A percentile compares a stretch with the other conserved stretches of the same genome.
Evolutionary conservation across 2,888 invertebrate genomes (phyloP).

Genomic region (Scelioninae gen. 2): DNA sequence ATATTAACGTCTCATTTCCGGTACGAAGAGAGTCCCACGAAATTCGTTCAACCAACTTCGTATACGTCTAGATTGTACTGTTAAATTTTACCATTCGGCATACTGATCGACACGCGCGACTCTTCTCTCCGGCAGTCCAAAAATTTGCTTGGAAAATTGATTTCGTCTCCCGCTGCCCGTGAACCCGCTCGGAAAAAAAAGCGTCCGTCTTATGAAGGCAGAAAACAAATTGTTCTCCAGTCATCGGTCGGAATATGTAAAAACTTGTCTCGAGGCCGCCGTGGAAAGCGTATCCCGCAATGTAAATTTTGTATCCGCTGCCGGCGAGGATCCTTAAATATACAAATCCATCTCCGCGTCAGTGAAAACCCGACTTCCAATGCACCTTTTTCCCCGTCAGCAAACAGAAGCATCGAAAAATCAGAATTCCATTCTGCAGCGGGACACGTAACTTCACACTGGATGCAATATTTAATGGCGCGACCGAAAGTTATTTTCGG

Average conservation of each 20-base stretch:
- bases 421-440: background rate
- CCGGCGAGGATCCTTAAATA: slow-evolving; percentile 10
- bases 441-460: background rate
- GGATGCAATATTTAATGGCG: too few species aligned
- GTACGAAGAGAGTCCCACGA: too few species aligned
- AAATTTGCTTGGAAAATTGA: too few species aligned
- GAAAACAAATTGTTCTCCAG: slow-evolving; percentile 25
- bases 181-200: too few species aligned
- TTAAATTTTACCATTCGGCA: too few species aligned
- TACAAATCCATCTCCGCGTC: slow-evolving; percentile 11
- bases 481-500: too few species aligned
- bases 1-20: too few species aligned
- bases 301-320: slow-evolving; percentile 21
- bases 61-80: too few species aligned
- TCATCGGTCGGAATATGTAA: slow-evolving; percentile 15
- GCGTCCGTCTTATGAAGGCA: slow-evolving; percentile 4
- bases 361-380: slow-evolving; percentile 9
- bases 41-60: too few species aligned
- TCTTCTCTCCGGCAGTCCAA: too few species aligned
- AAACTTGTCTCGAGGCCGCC: slow-evolving; percentile 4
- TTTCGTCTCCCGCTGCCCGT: too few species aligned
- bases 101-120: too few species aligned
- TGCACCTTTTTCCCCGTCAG: slow-evolving; percentile 8
- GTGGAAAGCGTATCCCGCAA: slow-evolving; percentile 13
- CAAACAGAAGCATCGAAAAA: background rate